Percentiles rank a stretch among this genome's conserved stretches.
These are phyloP conservation scores for Archegozetes longisetosus DNA, from an alignment of 1,140 invertebrate species.

Conservation along the genomic window DNA sequence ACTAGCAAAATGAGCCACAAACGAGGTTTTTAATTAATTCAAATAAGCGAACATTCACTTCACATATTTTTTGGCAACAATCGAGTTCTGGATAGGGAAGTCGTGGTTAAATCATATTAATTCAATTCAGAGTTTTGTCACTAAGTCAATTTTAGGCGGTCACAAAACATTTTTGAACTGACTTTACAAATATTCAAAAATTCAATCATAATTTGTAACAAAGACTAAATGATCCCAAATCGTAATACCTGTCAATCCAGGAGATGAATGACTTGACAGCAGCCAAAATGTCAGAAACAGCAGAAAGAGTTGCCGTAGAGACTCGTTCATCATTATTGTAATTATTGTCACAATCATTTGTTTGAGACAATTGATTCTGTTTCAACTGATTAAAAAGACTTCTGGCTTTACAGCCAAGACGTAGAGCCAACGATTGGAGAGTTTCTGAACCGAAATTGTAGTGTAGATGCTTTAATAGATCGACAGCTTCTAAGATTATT, in stretches of 20 bases:
- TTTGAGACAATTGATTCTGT: constrained; percentile 1
- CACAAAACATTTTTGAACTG: too few species aligned
- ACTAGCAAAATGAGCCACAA: too few species aligned
- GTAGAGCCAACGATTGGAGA: constrained; percentile 65
- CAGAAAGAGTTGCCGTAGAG: constrained; percentile 60
- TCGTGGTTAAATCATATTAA: too few species aligned
- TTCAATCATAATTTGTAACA: too few species aligned
- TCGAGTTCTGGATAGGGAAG: too few species aligned
- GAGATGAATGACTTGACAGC: constrained; percentile 70
- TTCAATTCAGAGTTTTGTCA: too few species aligned
- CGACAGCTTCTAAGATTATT: constrained; percentile 72
- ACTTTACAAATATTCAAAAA: too few species aligned
- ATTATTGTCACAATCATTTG: background rate
- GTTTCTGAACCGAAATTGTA: constrained; percentile 80
- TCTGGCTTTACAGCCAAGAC: constrained; percentile 61
- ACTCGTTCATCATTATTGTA: constrained; percentile 29
- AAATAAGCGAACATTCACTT: too few species aligned
- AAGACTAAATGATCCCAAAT: too few species aligned
- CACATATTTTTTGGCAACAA: too few species aligned
- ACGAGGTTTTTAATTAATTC: too few species aligned
- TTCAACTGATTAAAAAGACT: constrained; percentile 53
- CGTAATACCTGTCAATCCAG: constrained; percentile 7
- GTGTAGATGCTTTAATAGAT: constrained; percentile 70
- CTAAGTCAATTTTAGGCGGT: too few species aligned
- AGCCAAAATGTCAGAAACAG: constrained; percentile 61